Base-by-base conservation (phyloP, 2,888 invertebrate genomes). In the Candidula unifasciata region DNA sequence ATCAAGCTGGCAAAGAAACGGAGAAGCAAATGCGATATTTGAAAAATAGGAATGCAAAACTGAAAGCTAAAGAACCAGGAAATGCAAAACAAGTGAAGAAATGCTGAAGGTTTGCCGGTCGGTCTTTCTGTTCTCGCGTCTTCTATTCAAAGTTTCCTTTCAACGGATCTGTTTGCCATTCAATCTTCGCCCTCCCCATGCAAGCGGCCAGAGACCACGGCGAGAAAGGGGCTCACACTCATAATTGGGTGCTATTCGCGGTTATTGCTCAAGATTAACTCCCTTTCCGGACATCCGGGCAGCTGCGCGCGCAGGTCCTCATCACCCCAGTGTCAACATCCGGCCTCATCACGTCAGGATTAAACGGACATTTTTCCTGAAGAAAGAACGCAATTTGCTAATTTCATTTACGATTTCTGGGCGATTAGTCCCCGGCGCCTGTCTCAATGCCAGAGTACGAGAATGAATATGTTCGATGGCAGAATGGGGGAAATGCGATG, bases 351-450 rank as follows among this genome's bases (percentile, higher is more conserved):
- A 91, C 87, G 88, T 88, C 89, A 87, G 90, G 91, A 92, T 92
- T 92, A 92, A 91, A 91, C 89, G 88, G 88, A 89, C 90, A 91
- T 90, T 90, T 89, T 87, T 89, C 90, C 89, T 83, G 88, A 88
- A 89, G 89, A 88, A 88, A 88, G 90, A 87, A 87, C 86, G 90
- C 92, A 89, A 92, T 92, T 92, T 91, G 92, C 91, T 92, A 92
- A 92, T 91, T 92, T 91, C 92, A 92, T 92, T 92, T 92, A 91
- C 91, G 90, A 92, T 92, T 92, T 91, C 90, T 88, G 89, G 87
- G 89, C 91, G 91, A 92, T 93, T 93, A 92, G 91, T 87, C 89
- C 86, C 86, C 30, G 33, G 79, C 54, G 78, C 66, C 82, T 52
- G 37, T 30, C 52, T 66, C 66, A 82, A 82, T 54, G 18, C 30